Evolutionary conservation across 2,113 vertebrate species (phyloP).

Genomic region (Cyprinodon brontotheroides): DNA sequence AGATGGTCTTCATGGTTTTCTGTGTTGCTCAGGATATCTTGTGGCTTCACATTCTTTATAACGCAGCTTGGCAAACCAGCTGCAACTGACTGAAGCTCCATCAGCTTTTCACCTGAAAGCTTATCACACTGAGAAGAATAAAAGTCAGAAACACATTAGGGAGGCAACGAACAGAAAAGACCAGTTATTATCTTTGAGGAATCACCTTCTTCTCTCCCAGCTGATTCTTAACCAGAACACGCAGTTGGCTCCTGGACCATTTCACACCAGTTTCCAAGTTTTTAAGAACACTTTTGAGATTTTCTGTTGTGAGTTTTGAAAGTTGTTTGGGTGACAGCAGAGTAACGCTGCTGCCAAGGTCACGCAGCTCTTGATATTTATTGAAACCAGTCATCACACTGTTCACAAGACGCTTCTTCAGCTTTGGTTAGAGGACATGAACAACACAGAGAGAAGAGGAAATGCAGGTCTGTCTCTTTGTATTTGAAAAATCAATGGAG

Average conservation of each 20-base stretch:
- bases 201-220: constrained; percentile 52
- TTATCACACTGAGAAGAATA: constrained; percentile 22
- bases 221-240: constrained; percentile 46
- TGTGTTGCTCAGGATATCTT: constrained; percentile 42
- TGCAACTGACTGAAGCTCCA: constrained; percentile 48
- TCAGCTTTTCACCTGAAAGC: constrained; percentile 43
- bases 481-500: not conserved
- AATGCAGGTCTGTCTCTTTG: not conserved
- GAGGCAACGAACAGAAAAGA: not conserved
- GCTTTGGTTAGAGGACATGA: constrained; percentile 40
- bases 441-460: not conserved
- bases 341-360: constrained; percentile 37
- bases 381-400: constrained; percentile 25
- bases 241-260: constrained; percentile 53
- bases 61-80: constrained; percentile 54
- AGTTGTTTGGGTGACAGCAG: constrained; percentile 55
- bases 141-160: not conserved
- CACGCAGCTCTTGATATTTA: not conserved
- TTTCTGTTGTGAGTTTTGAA: not conserved
- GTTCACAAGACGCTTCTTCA: constrained; percentile 60
- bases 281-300: constrained; percentile 39
- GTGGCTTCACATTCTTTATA: constrained; percentile 40
- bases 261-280: constrained; percentile 19
- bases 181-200: not conserved
- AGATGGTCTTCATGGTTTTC: constrained; percentile 54